Percentiles rank a stretch among this genome's conserved stretches.
Conservation (phyloP, 2,888 invertebrate species). For the Fragum whitleyi region DNA sequence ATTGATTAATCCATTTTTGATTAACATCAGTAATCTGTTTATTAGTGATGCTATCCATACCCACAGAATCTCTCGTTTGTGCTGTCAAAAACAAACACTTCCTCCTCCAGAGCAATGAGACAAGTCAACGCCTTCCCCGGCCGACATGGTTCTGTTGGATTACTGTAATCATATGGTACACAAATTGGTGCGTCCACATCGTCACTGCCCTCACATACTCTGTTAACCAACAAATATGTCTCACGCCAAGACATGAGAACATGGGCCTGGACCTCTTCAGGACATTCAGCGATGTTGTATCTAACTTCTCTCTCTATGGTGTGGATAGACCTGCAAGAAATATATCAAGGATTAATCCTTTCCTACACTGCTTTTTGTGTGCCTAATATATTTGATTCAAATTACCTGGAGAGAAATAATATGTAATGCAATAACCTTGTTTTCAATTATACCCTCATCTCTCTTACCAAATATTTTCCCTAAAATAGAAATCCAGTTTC, state of each 20-base stretch:
- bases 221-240: background rate
- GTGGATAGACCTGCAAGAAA: constrained; percentile 29
- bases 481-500: too few relatives aligned
- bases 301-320: constrained; percentile 17
- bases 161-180: constrained; percentile 24
- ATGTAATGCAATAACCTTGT: too few relatives aligned
- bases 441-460: too few relatives aligned
- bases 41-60: constrained; percentile 37
- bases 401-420: too few relatives aligned
- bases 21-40: too few relatives aligned
- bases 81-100: constrained; percentile 21
- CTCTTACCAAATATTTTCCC: too few relatives aligned
- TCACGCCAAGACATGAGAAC: constrained; percentile 21
- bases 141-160: constrained; percentile 10
- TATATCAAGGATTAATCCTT: background rate
- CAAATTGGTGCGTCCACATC: constrained; percentile 18
- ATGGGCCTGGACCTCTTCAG: background rate
- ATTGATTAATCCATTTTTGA: too few relatives aligned
- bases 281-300: constrained; percentile 10
- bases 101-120: constrained; percentile 21
- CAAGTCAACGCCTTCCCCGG: constrained; percentile 24
- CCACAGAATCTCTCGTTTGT: constrained; percentile 49
- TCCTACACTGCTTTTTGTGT: too few relatives aligned
- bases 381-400: too few relatives aligned
- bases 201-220: constrained; percentile 20